phyloP scores from a whole-genome alignment of 2,888 invertebrate genomes.

The Anthophora plumipes region DNA sequence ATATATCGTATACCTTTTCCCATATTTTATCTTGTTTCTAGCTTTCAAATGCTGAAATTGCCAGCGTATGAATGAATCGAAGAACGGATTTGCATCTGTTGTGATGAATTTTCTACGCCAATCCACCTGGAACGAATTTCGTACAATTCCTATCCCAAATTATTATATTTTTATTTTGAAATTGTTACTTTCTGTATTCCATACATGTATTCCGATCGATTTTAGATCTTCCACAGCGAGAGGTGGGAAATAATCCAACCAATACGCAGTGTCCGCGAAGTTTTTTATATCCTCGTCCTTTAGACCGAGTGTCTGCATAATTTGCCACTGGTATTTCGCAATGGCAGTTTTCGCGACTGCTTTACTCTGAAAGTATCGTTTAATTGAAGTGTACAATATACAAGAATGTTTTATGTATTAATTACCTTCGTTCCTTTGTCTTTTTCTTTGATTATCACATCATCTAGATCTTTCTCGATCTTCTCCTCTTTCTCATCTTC shows the following conservation, averaged over 20 bases:
- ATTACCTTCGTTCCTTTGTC: slow-evolving; percentile 94
- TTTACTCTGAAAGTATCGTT: slow-evolving; percentile 90
- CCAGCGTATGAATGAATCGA: slow-evolving; percentile 99
- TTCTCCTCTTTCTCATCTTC: slow-evolving; percentile 85
- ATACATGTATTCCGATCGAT: slow-evolving; percentile 95
- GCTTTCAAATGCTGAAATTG: slow-evolving; percentile 95
- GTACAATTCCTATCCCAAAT: not conserved
- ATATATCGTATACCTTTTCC: slow-evolving; percentile 98
- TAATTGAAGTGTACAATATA: slow-evolving; percentile 2
- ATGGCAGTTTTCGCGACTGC: slow-evolving; percentile 95
- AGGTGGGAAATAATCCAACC: slow-evolving; percentile 99
- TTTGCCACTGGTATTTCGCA: slow-evolving; percentile 99
- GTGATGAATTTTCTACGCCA: slow-evolving; percentile 99
- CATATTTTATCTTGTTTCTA: slow-evolving; percentile 96
- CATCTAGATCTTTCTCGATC: slow-evolving; percentile 85
- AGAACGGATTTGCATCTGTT: slow-evolving; percentile 98
- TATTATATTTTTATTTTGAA: not conserved
- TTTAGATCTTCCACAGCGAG: slow-evolving; percentile 94
- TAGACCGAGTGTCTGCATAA: slow-evolving; percentile 97
- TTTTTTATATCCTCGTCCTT: slow-evolving; percentile 95
- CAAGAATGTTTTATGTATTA: slow-evolving; percentile 3
- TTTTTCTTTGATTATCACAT: slow-evolving; percentile 91
- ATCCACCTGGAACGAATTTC: slow-evolving; percentile 89
- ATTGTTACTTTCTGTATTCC: slow-evolving; percentile 73
- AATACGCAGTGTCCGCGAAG: slow-evolving; percentile 95